Evolutionary conservation across 2,113 vertebrate genomes (phyloP).

Genomic region (Ptilonorhynchus violaceus): DNA sequence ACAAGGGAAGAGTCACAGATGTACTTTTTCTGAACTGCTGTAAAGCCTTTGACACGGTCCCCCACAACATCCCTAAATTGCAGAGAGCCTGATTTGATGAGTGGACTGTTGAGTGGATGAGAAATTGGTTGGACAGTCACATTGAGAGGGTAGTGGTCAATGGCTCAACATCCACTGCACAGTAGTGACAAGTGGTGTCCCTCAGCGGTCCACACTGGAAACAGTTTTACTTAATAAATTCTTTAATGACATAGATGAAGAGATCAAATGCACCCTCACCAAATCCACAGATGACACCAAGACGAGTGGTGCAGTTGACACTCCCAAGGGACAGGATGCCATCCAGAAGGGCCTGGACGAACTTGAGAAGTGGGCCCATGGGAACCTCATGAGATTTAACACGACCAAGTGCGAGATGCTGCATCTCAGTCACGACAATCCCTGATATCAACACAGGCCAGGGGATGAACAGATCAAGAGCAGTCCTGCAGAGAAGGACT

Average conservation of each 20-base stretch:
- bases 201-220: neutral
- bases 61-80: neutral
- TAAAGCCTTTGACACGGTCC: neutral
- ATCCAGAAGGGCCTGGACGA: neutral
- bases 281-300: neutral
- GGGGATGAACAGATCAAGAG: neutral
- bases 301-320: neutral
- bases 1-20: neutral
- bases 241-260: neutral
- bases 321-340: neutral
- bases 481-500: neutral
- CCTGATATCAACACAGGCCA: rapidly evolving
- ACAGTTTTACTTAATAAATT: neutral
- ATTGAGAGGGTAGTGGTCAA: neutral
- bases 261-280: neutral
- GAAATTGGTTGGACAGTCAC: neutral
- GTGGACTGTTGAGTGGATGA: neutral
- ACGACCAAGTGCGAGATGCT: neutral
- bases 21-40: neutral
- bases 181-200: neutral
- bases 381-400: neutral
- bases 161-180: neutral
- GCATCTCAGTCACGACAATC: neutral
- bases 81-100: neutral
- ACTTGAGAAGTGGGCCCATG: no score